Conservation (phyloP, 2,113 vertebrate species). For the Grammomys surdaster region DNA sequence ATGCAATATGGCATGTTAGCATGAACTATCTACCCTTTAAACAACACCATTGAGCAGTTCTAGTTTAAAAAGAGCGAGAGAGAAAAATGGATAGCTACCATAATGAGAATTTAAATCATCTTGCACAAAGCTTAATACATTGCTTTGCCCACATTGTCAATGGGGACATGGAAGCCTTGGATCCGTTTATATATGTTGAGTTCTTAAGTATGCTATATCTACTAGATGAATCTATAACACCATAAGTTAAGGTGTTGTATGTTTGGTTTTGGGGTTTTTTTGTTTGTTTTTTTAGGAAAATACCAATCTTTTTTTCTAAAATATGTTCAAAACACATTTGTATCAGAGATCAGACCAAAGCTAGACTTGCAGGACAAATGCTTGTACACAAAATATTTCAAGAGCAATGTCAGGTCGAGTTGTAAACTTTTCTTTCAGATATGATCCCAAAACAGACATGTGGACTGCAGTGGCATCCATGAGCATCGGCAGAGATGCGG, state of each 20-base stretch:
- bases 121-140: neutral
- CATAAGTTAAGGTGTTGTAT: neutral
- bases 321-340: neutral
- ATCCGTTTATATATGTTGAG: neutral
- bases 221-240: neutral
- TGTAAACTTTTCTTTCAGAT: conserved; percentile 87
- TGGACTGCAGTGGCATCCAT: conserved; percentile 99
- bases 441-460: conserved; percentile 97
- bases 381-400: conserved; percentile 34
- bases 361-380: neutral
- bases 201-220: conserved; percentile 2
- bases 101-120: neutral
- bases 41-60: neutral
- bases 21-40: neutral
- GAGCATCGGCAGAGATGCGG: conserved; percentile 98
- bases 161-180: neutral
- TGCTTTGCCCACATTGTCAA: conserved; percentile 27
- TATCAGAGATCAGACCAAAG: conserved; percentile 18
- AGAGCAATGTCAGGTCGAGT: neutral
- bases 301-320: conserved; percentile 51
- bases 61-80: neutral
- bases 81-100: neutral
- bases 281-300: conserved; percentile 14
- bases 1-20: neutral
- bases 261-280: too few relatives aligned